Evolutionary conservation across 2,113 vertebrate species (phyloP).

Genomic region (Microtus ochrogaster): DNA sequence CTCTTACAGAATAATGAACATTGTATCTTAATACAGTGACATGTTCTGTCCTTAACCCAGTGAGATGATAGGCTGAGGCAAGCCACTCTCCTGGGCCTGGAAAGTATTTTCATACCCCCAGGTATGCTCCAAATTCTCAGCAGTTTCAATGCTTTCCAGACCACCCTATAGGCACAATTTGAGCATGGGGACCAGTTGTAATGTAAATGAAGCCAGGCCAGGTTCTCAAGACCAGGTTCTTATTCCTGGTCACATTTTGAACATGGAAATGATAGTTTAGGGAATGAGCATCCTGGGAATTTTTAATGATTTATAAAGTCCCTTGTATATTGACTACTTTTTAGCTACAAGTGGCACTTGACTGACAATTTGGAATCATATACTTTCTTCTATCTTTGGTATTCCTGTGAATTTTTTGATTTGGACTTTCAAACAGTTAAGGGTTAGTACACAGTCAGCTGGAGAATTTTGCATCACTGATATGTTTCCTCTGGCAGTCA

Average conservation of each 20-base stretch:
- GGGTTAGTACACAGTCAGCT: background rate
- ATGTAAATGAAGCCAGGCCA: background rate
- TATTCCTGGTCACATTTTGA: background rate
- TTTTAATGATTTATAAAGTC: background rate
- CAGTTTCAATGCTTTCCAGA: background rate
- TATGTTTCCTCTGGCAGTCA: background rate
- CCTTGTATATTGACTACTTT: background rate
- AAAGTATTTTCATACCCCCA: background rate
- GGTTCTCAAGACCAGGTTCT: background rate
- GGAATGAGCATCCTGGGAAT: background rate
- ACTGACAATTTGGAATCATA: background rate
- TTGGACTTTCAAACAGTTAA: background rate
- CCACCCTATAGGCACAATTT: background rate
- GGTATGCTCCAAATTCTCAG: background rate
- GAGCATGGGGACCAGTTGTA: background rate
- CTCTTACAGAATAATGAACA: background rate
- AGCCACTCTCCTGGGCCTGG: background rate
- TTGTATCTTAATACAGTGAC: background rate
- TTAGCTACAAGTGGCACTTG: background rate
- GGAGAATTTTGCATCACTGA: background rate
- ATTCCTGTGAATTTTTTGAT: constrained; percentile 6
- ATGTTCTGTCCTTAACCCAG: background rate
- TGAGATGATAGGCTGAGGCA: background rate
- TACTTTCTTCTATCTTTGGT: background rate
- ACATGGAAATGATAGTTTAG: background rate